phyloP scores from a whole-genome alignment of 1,140 invertebrate species.

The Aphaenogaster rudis region DNA sequence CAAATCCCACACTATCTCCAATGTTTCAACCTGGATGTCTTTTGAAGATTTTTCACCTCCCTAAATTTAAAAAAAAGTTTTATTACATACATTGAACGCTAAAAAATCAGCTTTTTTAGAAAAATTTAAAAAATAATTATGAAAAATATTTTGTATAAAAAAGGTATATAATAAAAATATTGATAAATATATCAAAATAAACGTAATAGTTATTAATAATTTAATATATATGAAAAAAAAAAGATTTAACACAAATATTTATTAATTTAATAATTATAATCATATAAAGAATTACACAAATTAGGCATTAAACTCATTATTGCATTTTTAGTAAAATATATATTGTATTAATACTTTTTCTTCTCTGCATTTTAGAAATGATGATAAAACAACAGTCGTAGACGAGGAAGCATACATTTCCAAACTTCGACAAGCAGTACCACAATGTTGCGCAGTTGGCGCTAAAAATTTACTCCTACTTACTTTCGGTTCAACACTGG shows the following conservation, averaged over 20 bases:
- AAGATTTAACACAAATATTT: background rate
- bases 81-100: background rate
- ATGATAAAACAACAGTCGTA: slow-evolving; percentile 67
- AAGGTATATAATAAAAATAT: background rate
- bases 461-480: slow-evolving; percentile 90
- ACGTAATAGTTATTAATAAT: background rate
- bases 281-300: background rate
- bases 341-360: background rate
- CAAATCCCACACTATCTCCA: background rate
- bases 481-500: slow-evolving; percentile 92
- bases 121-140: background rate
- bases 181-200: background rate
- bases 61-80: background rate
- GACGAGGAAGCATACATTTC: slow-evolving; percentile 68
- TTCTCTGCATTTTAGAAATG: slow-evolving; percentile 73
- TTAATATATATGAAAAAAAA: background rate
- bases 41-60: slow-evolving; percentile 4
- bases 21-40: background rate
- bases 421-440: slow-evolving; percentile 86
- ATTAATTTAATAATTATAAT: slow-evolving; percentile 28
- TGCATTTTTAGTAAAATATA: background rate
- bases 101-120: background rate
- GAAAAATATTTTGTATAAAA: background rate
- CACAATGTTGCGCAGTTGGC: slow-evolving; percentile 89
- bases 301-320: background rate